Evolutionary conservation across 1,140 invertebrate genomes (phyloP).

Genomic region (Cheumatopsyche charites): DNA sequence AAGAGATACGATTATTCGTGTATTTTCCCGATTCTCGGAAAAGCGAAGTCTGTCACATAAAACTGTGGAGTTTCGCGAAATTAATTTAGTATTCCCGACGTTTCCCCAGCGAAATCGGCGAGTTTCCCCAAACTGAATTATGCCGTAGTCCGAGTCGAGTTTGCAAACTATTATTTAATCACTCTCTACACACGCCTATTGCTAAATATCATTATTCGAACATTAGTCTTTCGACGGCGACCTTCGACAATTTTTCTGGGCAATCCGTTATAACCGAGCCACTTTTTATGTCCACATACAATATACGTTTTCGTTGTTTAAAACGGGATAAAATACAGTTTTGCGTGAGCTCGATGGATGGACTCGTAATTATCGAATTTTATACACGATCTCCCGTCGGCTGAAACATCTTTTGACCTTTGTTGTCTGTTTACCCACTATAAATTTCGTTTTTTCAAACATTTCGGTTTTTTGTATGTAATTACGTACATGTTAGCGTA

Average conservation of each 20-base stretch:
- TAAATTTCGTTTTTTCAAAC: no score
- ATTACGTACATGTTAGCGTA: no score
- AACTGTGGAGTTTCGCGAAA: not conserved
- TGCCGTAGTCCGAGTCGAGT: not conserved
- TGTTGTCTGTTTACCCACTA: no score
- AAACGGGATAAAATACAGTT: constrained; percentile 21
- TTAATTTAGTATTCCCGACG: constrained; percentile 16
- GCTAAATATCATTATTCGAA: constrained; percentile 24
- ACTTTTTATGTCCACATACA: no score
- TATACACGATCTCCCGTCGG: constrained; percentile 1
- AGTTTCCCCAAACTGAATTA: constrained; percentile 10
- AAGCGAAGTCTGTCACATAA: no score
- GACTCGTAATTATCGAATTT: constrained; percentile 9
- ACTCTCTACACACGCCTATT: constrained; percentile 19
- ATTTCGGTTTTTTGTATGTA: no score
- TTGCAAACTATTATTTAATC: constrained; percentile 25
- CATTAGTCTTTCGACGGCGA: not conserved
- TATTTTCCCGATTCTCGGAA: not conserved
- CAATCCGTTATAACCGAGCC: no score
- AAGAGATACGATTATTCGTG: not conserved
- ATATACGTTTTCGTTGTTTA: not conserved
- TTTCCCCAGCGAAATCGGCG: not conserved
- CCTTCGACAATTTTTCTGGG: no score
- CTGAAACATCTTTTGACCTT: constrained; percentile 13
- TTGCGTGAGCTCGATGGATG: not conserved